Conservation (phyloP, 2,113 vertebrate genomes). For the Salminus brasiliensis region DNA sequence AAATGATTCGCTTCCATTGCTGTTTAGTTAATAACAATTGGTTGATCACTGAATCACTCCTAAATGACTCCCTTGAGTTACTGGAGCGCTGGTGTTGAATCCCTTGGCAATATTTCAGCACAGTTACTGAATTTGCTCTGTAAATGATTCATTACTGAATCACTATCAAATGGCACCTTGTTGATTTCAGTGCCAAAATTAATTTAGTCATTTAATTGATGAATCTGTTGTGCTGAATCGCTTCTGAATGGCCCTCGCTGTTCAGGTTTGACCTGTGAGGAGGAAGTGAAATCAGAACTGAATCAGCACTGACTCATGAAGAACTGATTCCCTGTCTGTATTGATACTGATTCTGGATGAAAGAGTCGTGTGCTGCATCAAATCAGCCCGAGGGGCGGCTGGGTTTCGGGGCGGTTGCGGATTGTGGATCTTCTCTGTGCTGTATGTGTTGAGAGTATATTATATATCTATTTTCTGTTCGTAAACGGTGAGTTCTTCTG, state of each 20-base stretch:
- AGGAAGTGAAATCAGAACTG: background rate
- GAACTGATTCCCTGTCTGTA: background rate
- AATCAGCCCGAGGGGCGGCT: too few relatives aligned
- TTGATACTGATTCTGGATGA: too few relatives aligned
- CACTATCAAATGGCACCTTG: background rate
- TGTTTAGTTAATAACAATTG: too few relatives aligned
- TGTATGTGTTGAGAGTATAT: constrained; percentile 14
- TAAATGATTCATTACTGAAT: background rate
- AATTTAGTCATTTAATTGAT: too few relatives aligned
- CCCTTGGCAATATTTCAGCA: too few relatives aligned
- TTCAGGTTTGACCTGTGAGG: background rate
- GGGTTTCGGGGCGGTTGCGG: background rate
- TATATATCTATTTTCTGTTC: background rate
- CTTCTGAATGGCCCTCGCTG: background rate
- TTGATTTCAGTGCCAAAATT: too few relatives aligned
- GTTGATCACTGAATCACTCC: background rate
- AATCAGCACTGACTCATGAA: background rate
- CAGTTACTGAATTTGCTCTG: too few relatives aligned
- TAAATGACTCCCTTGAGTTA: background rate
- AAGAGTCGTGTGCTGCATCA: background rate
- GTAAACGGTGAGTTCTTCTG: background rate
- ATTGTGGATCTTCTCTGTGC: background rate
- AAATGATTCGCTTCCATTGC: background rate
- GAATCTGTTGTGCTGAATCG: background rate
- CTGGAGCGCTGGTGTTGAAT: background rate